phyloP scores from a whole-genome alignment of 1,140 invertebrate genomes.

The Drosophila pectinifera region DNA sequence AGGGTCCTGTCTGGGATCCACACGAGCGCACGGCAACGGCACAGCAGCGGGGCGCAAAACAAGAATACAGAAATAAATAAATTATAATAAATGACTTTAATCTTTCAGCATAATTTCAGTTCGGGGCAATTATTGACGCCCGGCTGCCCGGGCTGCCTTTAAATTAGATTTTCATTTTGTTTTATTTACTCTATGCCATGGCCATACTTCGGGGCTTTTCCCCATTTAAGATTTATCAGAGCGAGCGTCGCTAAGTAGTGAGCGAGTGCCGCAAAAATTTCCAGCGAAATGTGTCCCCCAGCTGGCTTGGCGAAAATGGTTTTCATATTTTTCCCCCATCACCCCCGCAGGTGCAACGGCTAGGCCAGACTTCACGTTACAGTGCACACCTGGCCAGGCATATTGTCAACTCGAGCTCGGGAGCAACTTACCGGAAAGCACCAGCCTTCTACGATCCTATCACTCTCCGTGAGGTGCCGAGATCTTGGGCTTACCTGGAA shows the following conservation, averaged over 20 bases:
- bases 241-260: constrained; percentile 36
- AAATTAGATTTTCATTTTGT: constrained; percentile 56
- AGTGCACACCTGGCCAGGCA: constrained; percentile 37
- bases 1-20: constrained; percentile 43
- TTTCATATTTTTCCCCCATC: constrained; percentile 14
- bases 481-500: constrained; percentile 58
- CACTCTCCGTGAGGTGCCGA: constrained; percentile 5
- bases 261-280: constrained; percentile 22
- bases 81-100: constrained; percentile 73
- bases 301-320: constrained; percentile 27
- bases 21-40: constrained; percentile 48
- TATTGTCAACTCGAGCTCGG: constrained; percentile 36
- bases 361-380: constrained; percentile 47
- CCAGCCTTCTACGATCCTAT: constrained; percentile 11
- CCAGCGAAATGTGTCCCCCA: constrained; percentile 34
- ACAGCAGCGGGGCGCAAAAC: constrained; percentile 27
- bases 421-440: constrained; percentile 45
- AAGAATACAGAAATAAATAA: constrained; percentile 57
- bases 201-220: constrained; percentile 12
- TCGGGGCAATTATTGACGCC: constrained; percentile 67
- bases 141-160: constrained; percentile 45
- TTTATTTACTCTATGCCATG: constrained; percentile 29
- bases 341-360: constrained; percentile 41
- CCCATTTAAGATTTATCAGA: constrained; percentile 61
- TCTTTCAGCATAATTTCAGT: constrained; percentile 74